These are phyloP conservation scores for Oncorhynchus masou DNA, from an alignment of 2,113 vertebrate genomes.

Conservation along the genomic window DNA sequence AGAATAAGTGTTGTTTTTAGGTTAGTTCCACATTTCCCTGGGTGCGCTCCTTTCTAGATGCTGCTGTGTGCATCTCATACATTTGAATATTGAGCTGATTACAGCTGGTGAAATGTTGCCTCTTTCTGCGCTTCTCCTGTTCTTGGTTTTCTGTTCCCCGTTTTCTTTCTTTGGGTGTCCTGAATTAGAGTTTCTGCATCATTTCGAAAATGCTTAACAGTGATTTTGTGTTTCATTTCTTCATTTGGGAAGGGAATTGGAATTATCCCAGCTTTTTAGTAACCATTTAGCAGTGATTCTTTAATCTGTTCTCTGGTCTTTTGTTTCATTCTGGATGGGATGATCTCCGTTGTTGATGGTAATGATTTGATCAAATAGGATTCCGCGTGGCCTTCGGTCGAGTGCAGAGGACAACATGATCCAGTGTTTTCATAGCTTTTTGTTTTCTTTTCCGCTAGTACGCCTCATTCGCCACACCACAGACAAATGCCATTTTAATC, in stretches of 20 bases:
- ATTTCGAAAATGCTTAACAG: not conserved
- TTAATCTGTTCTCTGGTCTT: not conserved
- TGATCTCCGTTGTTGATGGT: not conserved
- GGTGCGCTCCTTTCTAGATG: not conserved
- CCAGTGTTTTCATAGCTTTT: slow-evolving; percentile 44
- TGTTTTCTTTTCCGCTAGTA: slow-evolving; percentile 29
- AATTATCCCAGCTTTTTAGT: not conserved
- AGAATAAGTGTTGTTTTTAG: not conserved
- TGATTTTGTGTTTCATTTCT: not conserved
- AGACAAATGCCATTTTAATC: slow-evolving; percentile 58
- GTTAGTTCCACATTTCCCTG: not conserved
- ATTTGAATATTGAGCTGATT: not conserved
- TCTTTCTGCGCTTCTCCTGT: not conserved
- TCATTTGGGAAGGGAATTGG: not conserved
- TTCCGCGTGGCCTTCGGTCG: slow-evolving; percentile 46
- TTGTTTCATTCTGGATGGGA: not conserved
- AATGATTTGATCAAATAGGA: slow-evolving; percentile 46
- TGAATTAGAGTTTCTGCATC: not conserved
- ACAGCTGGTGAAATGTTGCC: not conserved
- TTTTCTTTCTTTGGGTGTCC: not conserved
- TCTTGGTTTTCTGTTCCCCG: not conserved
- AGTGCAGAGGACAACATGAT: slow-evolving; percentile 48
- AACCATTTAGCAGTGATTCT: not conserved
- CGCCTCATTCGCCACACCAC: slow-evolving; percentile 25
- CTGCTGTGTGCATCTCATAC: not conserved